Conservation (phyloP, 1,140 invertebrate genomes). For the Papilio dardanus region DNA sequence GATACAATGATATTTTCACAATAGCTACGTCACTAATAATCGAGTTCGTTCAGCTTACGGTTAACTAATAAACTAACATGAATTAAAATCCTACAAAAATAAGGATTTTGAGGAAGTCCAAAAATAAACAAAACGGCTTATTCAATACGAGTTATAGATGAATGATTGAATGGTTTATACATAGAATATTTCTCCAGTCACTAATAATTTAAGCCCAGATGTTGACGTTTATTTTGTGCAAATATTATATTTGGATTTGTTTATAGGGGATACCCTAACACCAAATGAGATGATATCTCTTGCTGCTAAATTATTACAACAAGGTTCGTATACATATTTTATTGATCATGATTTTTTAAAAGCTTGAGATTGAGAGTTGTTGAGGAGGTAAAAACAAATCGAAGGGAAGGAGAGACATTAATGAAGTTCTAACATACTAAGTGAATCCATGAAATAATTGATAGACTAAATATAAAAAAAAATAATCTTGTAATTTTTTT, state of each 20-base stretch:
- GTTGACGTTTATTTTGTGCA: not conserved
- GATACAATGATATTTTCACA: conserved; percentile 4
- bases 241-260: conserved; percentile 9
- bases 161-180: too few relatives aligned
- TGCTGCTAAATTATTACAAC: conserved; percentile 30
- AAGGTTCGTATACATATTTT: conserved; percentile 4
- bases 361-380: not conserved
- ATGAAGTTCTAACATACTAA: not conserved
- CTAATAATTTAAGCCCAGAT: too few relatives aligned
- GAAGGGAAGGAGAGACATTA: not conserved
- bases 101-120: not conserved
- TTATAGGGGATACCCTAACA: conserved; percentile 54
- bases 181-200: too few relatives aligned
- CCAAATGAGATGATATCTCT: not conserved
- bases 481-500: not conserved
- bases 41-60: not conserved
- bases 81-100: not conserved
- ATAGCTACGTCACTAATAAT: not conserved
- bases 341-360: too few relatives aligned
- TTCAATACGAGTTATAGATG: too few relatives aligned
- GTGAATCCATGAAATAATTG: too few relatives aligned
- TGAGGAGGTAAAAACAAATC: not conserved
- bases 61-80: not conserved
- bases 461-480: too few relatives aligned
- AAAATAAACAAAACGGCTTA: too few relatives aligned